A percentile compares a stretch with the other conserved stretches of the same genome.
These are phyloP conservation scores for Coleophora flavipennella DNA, from an alignment of 2,888 invertebrate species.

Conservation along the genomic window DNA sequence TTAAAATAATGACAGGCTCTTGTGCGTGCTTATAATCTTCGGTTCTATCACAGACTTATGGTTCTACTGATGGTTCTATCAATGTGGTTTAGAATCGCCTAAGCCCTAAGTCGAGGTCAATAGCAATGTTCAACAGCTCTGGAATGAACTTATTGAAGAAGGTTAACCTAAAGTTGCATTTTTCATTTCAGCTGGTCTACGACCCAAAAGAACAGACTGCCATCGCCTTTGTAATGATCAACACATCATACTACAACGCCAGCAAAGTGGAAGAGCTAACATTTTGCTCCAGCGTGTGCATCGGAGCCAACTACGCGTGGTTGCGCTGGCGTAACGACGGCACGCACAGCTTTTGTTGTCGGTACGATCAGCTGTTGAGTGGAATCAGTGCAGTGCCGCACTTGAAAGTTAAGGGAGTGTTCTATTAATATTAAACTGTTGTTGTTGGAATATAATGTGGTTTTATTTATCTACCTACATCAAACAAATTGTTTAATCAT, in stretches of 20 bases:
- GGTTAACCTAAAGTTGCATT: no score
- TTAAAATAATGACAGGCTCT: no score
- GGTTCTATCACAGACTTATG: no score
- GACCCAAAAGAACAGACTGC: conserved; percentile 33
- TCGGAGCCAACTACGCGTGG: conserved; percentile 33
- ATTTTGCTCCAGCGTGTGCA: conserved; percentile 49
- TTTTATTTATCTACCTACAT: no score
- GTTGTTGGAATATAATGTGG: no score
- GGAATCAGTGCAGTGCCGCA: conserved; percentile 26
- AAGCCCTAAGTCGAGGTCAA: no score
- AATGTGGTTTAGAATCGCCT: no score
- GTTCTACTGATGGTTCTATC: no score
- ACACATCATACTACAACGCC: conserved; percentile 43
- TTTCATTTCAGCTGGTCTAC: conserved; percentile 42
- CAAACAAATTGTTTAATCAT: no score
- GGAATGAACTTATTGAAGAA: no score
- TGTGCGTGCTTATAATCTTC: no score
- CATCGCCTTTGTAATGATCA: conserved; percentile 46
- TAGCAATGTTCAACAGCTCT: no score
- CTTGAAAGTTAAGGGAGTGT: conserved; percentile 24
- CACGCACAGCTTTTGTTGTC: conserved; percentile 54
- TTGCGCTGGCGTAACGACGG: conserved; percentile 50
- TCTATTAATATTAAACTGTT: conserved; percentile 15
- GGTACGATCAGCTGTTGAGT: conserved; percentile 34
- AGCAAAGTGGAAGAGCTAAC: conserved; percentile 23